Evolutionary conservation across 2,113 vertebrate genomes (phyloP), one percentile per base, ranked within the genome.

Genomic region (Dascyllus trimaculatus): DNA sequence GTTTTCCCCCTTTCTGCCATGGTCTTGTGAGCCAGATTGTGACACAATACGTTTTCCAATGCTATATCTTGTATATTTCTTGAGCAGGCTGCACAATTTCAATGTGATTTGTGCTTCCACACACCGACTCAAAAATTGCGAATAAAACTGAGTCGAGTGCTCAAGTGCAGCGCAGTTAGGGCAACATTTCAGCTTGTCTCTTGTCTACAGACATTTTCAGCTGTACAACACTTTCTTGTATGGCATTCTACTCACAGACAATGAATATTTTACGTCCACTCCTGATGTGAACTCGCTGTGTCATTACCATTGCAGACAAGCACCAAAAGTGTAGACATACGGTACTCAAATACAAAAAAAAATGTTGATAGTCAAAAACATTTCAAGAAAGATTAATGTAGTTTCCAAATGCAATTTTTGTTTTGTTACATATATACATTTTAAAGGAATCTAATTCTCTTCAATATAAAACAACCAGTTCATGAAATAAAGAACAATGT

Each of bases 261-360:
- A 84, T 88, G 51, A 90, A 89, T 89, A 79, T 85, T 92, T 89
- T 46, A 89, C 86, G 49, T 51, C 64, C 54, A 71, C 58, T 21
- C 46, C 49, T 77, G 62, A 19, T 38, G 80, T 76, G 83, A 89
- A 87, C 73, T 72, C 62, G 81, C 54, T 71, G 38, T 77, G 70
- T 77, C 63, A 84, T 91, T 85, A 83, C 67, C 58, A 84, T 40
- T 82, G 75, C 63, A 57, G 60, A 78, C 43, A 14, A 65, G 35
- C 15, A 29, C 11, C 19, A 64, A 63, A 46, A 85, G 45, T 58
- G 13, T 4, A 14, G 35, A 77, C n/a, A 25, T 52, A 84, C 32
- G 52, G 79, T 26, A 65, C 32, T 74, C 15, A 32, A 54, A 15
- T 13, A 22, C 8, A 22, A 52, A 52, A 52, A 52, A 22, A 21